Evolutionary conservation across 2,888 invertebrate genomes (phyloP), one percentile per base, ranked within the genome.

Genomic region (Drosophila yooni): DNA sequence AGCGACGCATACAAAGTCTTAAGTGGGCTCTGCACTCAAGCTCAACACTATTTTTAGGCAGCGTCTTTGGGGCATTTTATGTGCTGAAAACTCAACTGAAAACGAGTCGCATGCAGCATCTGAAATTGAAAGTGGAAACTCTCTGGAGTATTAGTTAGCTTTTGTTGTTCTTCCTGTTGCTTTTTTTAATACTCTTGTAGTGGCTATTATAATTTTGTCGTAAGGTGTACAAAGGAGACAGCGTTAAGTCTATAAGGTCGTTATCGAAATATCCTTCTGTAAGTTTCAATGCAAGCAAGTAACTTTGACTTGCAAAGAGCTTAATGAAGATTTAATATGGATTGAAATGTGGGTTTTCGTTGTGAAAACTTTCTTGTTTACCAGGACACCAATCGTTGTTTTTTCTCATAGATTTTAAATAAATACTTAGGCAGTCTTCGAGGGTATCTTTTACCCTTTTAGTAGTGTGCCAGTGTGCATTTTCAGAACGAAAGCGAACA

Each of bases 51-150:
- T 88, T 88, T 88, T 88, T 89, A 88, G 82, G 83, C 79, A 53
- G 54, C 58, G 48, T 53, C 70, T 38, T 56, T 56, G 25, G 73
- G 59, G 60, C 69, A 72, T 71, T 77, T 51, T 70, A 64, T 58
- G 52, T 73, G 78, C 72, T 70, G 69, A 46, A 46, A 46, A 46
- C 46, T 52, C 31, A 64, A 69, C 69, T 61, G 70, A 63, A 75
- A 71, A 67, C 76, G 67, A 82, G 67, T 75, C 59, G 79, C 63
- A 62, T 64, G 70, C 82, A 70, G 76, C 60, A 83, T 79, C 83
- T 73, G 82, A 91, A 91, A 91, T 81, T 82, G 91, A 91, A 91
- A 91, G 91, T 91, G 91, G 88, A 78, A 91, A 89, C 82, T 88
- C 91, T 89, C 90, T 83, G 76, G 91, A 89, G 91, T 82, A 85